Evolutionary conservation across 2,888 invertebrate genomes (phyloP), one percentile per base, ranked within the genome.

Genomic region (Macrophya alboannulata): DNA sequence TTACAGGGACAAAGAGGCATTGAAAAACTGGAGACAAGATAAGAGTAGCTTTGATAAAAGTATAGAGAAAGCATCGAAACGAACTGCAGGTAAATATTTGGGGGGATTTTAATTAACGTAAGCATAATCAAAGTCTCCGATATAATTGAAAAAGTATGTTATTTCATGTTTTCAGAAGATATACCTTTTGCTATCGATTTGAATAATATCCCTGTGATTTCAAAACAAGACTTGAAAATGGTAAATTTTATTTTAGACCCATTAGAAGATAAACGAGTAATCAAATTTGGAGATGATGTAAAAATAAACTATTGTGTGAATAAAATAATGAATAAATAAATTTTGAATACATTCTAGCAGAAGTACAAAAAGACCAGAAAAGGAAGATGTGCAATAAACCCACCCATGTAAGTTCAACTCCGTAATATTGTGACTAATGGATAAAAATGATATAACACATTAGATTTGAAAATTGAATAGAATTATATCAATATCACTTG

Each of bases 11-110:
- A 89, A 93, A 85, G 94, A 95, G 87, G 92, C 94, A 1, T 89
- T 96, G 12, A 94, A 93, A 79, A 93, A 94, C 68, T 96, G 96
- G 96, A 94, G 95, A 71, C 92, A 90, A 68, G 92, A 92, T 81
- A 95, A 94, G 88, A 93, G 91, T 85, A 90, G 92, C 6, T 91
- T 65, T 92, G 92, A 86, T 72, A 90, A 87, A 88, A 90, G 89
- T 86, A 90, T 89, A 85, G 87, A 85, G 17, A 90, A 89, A 86
- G 89, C 90, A 51, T 89, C 90, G 25, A 91, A 87, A 81, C 91
- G 93, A 89, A 89, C 87, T 6, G 89, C 90, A 89, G 90, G 92
- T 92, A 90, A 68, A 62, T 65, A 45, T 15, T 25, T 68, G 10
- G 37, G 25, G 25, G 25, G 5, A 68, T 68, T 77, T n/a, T 15